These are phyloP conservation scores for Papilio gigon DNA, from an alignment of 2,888 invertebrate genomes.

Conservation along the genomic window DNA sequence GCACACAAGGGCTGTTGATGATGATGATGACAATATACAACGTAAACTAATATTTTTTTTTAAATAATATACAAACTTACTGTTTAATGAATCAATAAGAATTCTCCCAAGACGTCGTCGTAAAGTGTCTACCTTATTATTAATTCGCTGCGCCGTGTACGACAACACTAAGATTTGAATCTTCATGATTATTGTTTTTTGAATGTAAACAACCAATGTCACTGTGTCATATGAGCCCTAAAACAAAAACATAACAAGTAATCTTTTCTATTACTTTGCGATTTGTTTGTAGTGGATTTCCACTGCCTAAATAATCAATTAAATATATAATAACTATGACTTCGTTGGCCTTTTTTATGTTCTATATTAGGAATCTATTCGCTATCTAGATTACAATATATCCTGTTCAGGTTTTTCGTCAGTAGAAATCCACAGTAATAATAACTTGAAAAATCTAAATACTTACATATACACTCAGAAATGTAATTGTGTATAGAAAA, in stretches of 20 bases:
- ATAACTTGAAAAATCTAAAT: not conserved
- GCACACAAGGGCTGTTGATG: too few species aligned
- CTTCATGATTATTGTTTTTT: not conserved
- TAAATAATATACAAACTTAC: slow-evolving; percentile 11
- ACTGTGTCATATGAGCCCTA: not conserved
- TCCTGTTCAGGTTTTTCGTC: not conserved
- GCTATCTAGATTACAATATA: too few species aligned
- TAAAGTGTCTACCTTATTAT: slow-evolving; percentile 22
- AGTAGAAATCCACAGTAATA: not conserved
- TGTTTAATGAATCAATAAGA: slow-evolving; percentile 11
- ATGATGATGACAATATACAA: too few species aligned
- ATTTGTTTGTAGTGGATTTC: too few species aligned
- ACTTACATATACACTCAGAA: slow-evolving; percentile 21
- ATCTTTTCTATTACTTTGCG: too few species aligned
- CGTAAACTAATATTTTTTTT: too few species aligned
- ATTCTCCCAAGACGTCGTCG: slow-evolving; percentile 21
- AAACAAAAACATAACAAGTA: not conserved
- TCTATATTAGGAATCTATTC: too few species aligned
- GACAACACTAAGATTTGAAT: slow-evolving; percentile 21
- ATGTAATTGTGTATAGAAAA: slow-evolving; percentile 19
- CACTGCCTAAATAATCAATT: too few species aligned
- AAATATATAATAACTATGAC: too few species aligned
- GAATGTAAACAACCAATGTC: not conserved
- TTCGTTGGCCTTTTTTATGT: too few species aligned
- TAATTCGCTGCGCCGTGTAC: slow-evolving; percentile 25